Percentiles rank a stretch among this genome's conserved stretches.
These are phyloP conservation scores for Diphyllodes magnificus DNA, from an alignment of 2,113 vertebrate species.

Conservation along the genomic window DNA sequence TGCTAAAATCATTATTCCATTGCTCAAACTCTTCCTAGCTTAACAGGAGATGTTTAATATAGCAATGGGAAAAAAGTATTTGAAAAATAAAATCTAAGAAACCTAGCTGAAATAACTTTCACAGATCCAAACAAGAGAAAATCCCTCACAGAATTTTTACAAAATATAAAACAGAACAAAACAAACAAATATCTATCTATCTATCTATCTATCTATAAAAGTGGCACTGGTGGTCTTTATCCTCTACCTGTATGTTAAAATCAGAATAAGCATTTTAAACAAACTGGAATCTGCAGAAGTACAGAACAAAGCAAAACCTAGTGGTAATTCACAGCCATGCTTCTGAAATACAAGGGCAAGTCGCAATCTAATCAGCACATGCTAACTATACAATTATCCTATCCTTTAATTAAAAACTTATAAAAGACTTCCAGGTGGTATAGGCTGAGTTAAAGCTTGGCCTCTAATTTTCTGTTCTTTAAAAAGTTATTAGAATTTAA, in stretches of 20 bases:
- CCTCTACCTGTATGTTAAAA: not conserved
- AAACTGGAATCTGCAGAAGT: not conserved
- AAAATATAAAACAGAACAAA: not conserved
- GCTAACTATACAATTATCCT: slow-evolving; percentile 10
- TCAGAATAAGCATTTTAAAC: not conserved
- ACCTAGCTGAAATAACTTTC: not conserved
- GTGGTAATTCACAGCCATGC: not conserved
- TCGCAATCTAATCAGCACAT: slow-evolving; percentile 1
- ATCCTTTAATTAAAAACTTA: slow-evolving; percentile 30
- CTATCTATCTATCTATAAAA: not conserved
- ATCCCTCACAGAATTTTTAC: not conserved
- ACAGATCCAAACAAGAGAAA: not conserved
- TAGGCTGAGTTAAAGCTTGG: not conserved
- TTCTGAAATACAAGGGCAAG: not conserved
- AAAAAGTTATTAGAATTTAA: not conserved
- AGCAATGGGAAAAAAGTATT: not conserved
- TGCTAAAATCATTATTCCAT: not conserved
- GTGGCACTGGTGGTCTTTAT: not conserved
- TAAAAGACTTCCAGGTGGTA: not conserved
- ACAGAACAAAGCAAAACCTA: slow-evolving; percentile 4
- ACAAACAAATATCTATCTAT: not conserved
- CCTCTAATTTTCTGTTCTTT: slow-evolving; percentile 25
- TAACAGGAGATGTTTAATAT: not conserved
- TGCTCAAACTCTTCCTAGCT: not conserved
- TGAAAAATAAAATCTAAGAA: not conserved